Evolutionary conservation across 1,140 invertebrate genomes (phyloP).

Genomic region (Probaryconus sp.): DNA sequence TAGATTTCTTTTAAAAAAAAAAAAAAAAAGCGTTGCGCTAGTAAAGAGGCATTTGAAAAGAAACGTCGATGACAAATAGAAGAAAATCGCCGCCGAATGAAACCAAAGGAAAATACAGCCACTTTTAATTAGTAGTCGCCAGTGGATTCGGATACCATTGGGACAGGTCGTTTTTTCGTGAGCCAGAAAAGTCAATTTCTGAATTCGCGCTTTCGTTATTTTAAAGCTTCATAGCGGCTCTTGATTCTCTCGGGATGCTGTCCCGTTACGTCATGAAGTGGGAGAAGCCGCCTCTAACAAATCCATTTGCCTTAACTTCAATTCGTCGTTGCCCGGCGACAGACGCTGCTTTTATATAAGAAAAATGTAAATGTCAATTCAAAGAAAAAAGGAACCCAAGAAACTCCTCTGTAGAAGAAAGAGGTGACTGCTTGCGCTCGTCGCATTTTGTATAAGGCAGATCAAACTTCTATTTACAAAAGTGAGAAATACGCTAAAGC

Average conservation of each 20-base stretch:
- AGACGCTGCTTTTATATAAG: slow-evolving; percentile 23
- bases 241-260: slow-evolving; percentile 16
- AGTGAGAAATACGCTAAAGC: slow-evolving; percentile 31
- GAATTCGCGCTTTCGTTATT: slow-evolving; percentile 20
- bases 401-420: slow-evolving; percentile 17
- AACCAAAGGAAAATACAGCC: slow-evolving; percentile 26
- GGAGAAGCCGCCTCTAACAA: slow-evolving; percentile 27
- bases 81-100: slow-evolving; percentile 5
- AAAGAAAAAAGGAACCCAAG: slow-evolving; percentile 14
- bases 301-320: slow-evolving; percentile 25
- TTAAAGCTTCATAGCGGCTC: slow-evolving; percentile 20
- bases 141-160: slow-evolving; percentile 17
- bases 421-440: background rate
- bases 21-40: background rate
- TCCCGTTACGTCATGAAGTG: slow-evolving; percentile 9
- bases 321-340: slow-evolving; percentile 11
- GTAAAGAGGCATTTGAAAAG: background rate
- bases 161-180: slow-evolving; percentile 23
- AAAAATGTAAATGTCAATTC: slow-evolving; percentile 36
- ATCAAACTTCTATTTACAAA: slow-evolving; percentile 56
- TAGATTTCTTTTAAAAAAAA: too few species aligned
- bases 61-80: background rate
- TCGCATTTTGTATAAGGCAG: slow-evolving; percentile 39
- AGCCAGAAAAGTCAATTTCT: slow-evolving; percentile 13
- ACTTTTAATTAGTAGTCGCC: slow-evolving; percentile 43